Evolutionary conservation across 35 echinoderm and acorn worm genomes (phyloP), one percentile per base, ranked within the genome.

Genomic region (Hemicentrotus pulcherrimus): DNA sequence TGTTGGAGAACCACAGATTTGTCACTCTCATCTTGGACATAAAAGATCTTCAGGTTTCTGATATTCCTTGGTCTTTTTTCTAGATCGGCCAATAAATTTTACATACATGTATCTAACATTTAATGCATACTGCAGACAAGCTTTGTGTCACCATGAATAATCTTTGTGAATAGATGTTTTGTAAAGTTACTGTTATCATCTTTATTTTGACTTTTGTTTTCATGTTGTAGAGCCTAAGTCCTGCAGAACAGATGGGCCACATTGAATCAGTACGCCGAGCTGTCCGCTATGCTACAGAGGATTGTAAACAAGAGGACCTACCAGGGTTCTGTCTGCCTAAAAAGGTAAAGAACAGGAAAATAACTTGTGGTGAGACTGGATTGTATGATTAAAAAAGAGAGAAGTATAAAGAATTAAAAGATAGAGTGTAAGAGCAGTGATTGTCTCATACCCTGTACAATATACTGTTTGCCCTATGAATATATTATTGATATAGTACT

Each of bases 291-390:
- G 96, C 97, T 12, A 47, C 95, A 19, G 96, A 97, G 47, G 97
- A 97, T 86, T 88, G 96, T 10, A 95, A 96, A 15, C 88, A 88
- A 13, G 85, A 96, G n/a, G 96, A 96, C 24, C 96, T 99, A 52
- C 98, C 98, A 87, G 98, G 98, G 32, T 99, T 99, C 98, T 99
- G 98, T 78, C 52, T 99, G 18, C 97, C 97, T 11, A 97, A 97
- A 88, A 99, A 99, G 95, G 97, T 98, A 95, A 95, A 94, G 4
- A 65, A 65, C 60, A 19, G 14, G 3, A 15, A 58, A 12, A 58
- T 58, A 58, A 58, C 5, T 58, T 58, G 15, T 58, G 50, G 0
- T 65, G 5, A 65, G 13, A 22, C 15, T 16, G 13, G 4, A 65
- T 65, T 65, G 14, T 65, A 65, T 65, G 60, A 0, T 1, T 24